Percentiles rank a stretch among this genome's conserved stretches.
Evolutionary conservation across 2,113 vertebrate species (phyloP).

Genomic region (Saccopteryx bilineata): DNA sequence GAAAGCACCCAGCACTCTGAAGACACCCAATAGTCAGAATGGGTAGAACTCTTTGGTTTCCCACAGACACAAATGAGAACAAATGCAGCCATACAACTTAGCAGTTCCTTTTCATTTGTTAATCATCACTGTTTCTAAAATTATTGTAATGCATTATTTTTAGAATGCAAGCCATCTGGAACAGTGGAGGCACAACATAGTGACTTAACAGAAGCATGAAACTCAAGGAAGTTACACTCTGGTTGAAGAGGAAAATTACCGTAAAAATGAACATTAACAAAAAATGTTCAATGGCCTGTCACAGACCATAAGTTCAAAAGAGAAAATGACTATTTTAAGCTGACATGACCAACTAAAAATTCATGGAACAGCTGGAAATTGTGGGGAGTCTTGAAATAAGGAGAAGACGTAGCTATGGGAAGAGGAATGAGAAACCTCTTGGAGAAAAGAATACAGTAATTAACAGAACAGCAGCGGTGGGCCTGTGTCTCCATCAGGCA

Average conservation of each 20-base stretch:
- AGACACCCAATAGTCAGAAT: not conserved
- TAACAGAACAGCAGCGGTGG: not conserved
- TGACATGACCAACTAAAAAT: not conserved
- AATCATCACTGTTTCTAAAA: not conserved
- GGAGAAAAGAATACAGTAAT: not conserved
- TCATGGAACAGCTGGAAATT: conserved; percentile 2
- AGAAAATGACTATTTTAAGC: not conserved
- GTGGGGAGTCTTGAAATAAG: conserved; percentile 1
- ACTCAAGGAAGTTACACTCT: not conserved
- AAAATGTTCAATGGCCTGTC: not conserved
- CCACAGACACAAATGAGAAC: not conserved
- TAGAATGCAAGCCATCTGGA: not conserved
- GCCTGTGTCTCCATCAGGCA: not conserved
- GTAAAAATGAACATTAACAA: conserved; percentile 43
- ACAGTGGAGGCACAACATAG: not conserved
- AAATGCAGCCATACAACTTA: not conserved
- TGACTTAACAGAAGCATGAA: not conserved
- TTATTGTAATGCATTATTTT: not conserved
- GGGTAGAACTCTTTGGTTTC: not conserved
- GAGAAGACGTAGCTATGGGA: not conserved
- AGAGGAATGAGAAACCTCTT: not conserved
- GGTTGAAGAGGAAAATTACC: not conserved
- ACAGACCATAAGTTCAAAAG: not conserved
- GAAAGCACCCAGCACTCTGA: fast-evolving
- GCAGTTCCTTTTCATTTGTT: conserved; percentile 37